Conservation (phyloP, 2,888 invertebrate species). For the Incurvaria masculella region DNA sequence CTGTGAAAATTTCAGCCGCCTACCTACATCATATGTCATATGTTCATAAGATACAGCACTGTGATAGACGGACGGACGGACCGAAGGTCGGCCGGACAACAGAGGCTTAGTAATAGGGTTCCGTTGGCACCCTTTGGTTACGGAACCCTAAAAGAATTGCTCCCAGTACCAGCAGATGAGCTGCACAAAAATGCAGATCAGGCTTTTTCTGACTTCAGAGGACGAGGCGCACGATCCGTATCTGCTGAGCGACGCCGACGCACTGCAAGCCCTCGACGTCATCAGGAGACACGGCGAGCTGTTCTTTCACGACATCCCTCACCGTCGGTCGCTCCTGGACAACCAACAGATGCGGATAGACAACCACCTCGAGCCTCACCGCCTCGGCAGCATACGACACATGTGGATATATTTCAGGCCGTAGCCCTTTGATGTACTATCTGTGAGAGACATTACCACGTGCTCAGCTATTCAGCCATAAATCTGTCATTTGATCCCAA, state of each 20-base stretch:
- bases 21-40: too few species aligned
- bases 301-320: slow-evolving; percentile 64
- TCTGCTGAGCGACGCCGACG: slow-evolving; percentile 57
- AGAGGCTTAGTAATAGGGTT: too few species aligned
- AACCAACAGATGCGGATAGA: slow-evolving; percentile 57
- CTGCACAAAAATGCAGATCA: background rate
- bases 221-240: slow-evolving; percentile 47
- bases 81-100: too few species aligned
- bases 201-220: slow-evolving; percentile 20
- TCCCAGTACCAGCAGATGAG: too few species aligned
- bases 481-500: too few species aligned
- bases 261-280: slow-evolving; percentile 51
- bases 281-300: slow-evolving; percentile 54
- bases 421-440: slow-evolving; percentile 20
- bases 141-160: too few species aligned
- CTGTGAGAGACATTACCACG: too few species aligned
- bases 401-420: slow-evolving; percentile 57
- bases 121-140: too few species aligned
- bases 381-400: slow-evolving; percentile 60
- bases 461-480: too few species aligned
- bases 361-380: slow-evolving; percentile 59
- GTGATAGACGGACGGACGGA: too few species aligned
- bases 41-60: too few species aligned
- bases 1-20: too few species aligned
- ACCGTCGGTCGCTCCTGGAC: slow-evolving; percentile 56